phyloP scores from a whole-genome alignment of 2,113 vertebrate species.

The Rhinoderma darwinii region DNA sequence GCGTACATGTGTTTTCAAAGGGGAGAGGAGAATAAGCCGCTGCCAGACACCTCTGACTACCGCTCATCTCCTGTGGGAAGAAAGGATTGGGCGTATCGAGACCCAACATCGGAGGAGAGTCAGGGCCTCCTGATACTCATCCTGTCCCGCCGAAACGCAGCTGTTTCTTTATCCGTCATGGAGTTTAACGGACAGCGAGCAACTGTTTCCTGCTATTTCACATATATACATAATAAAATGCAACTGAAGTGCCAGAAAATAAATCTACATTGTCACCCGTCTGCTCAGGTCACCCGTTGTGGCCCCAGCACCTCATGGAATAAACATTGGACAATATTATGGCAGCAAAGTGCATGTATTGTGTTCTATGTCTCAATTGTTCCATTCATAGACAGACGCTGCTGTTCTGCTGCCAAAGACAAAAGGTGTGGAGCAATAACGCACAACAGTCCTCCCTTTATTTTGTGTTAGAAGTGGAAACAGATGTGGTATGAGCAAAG shows the following conservation, averaged over 20 bases:
- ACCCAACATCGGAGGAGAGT: too few species aligned
- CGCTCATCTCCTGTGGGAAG: too few species aligned
- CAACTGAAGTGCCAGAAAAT: neutral
- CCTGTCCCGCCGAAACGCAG: too few species aligned
- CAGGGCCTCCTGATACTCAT: too few species aligned
- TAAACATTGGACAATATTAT: neutral
- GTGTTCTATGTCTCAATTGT: neutral
- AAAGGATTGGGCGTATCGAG: too few species aligned
- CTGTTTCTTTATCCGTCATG: too few species aligned
- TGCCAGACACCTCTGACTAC: too few species aligned
- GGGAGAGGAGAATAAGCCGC: too few species aligned
- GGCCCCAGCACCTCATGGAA: neutral
- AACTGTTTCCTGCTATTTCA: neutral
- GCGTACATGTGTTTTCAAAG: too few species aligned
- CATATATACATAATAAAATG: neutral
- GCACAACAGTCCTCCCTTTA: slow-evolving; percentile 16
- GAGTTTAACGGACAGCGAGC: too few species aligned
- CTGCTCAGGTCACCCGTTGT: neutral
- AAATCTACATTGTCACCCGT: neutral
- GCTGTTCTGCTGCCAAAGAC: slow-evolving; percentile 32
- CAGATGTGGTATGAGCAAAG: slow-evolving; percentile 37
- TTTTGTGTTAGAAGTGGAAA: slow-evolving; percentile 23
- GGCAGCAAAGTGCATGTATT: neutral
- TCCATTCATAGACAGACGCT: slow-evolving; percentile 27
- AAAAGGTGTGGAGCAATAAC: slow-evolving; percentile 28